Conservation (phyloP, 1,140 invertebrate genomes). For the Metopolophium dirhodum region DNA sequence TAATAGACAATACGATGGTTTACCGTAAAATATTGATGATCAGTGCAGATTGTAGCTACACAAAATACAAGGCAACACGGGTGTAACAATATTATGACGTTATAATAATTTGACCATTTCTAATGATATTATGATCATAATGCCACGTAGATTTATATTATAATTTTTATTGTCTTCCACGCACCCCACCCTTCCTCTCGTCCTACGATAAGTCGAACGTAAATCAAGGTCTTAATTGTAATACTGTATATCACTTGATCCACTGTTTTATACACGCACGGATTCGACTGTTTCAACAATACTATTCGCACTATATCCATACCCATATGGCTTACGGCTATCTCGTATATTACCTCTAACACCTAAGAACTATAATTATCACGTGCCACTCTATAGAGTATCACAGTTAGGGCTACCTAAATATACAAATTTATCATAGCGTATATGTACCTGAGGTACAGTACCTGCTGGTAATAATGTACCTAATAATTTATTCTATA, state of each 20-base stretch:
- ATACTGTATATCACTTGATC: constrained; percentile 56
- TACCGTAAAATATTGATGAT: not conserved
- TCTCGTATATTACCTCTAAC: not conserved
- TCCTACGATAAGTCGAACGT: constrained; percentile 12
- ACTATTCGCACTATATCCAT: not conserved
- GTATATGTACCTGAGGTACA: not conserved
- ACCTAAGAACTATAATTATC: not conserved
- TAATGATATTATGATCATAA: not conserved
- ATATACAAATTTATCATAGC: not conserved
- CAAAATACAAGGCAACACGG: not conserved
- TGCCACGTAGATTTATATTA: not conserved
- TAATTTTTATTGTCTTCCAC: not conserved
- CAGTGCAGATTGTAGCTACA: not conserved
- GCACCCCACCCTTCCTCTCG: not conserved
- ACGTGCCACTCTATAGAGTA: not conserved
- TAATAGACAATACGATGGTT: not conserved
- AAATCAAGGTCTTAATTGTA: constrained; percentile 56
- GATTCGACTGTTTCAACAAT: not conserved
- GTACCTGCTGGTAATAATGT: not conserved
- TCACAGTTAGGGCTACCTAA: not conserved
- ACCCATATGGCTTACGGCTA: not conserved
- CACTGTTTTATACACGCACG: not conserved
- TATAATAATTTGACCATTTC: not conserved
- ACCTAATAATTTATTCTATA: not conserved
- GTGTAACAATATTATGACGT: not conserved